A percentile compares a stretch with the other conserved stretches of the same genome.
phyloP scores from a whole-genome alignment of 2,113 vertebrate genomes.

The Pycnonotus jocosus region DNA sequence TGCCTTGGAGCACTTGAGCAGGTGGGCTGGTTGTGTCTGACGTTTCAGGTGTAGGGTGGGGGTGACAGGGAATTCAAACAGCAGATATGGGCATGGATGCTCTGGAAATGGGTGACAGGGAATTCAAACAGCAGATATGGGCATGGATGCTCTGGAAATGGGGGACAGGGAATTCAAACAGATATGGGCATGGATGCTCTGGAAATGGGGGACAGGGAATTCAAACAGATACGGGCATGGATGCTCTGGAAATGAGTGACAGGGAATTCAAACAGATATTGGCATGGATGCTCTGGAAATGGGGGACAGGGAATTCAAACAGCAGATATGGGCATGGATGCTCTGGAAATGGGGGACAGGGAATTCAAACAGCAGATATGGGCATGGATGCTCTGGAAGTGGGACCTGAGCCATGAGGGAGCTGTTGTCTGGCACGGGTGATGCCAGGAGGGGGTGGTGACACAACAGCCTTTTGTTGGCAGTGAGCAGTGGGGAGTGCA shows the following conservation, averaged over 20 bases:
- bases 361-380: not conserved
- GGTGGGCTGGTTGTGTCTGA: rapidly evolving
- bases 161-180: not conserved
- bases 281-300: too few species aligned
- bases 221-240: rapidly evolving
- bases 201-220: not conserved
- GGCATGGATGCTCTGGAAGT: not conserved
- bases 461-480: not conserved
- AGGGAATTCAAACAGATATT: not conserved
- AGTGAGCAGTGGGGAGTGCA: rapidly evolving
- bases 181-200: not conserved
- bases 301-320: rapidly evolving
- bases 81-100: not conserved
- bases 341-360: not conserved
- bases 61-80: not conserved
- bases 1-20: not conserved
- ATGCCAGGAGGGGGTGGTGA: rapidly evolving
- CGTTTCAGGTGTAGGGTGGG: rapidly evolving
- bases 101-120: not conserved
- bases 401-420: not conserved
- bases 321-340: not conserved
- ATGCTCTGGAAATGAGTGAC: not conserved
- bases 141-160: too few species aligned
- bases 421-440: rapidly evolving
- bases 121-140: rapidly evolving